Evolutionary conservation across 2,113 vertebrate species (phyloP), one percentile per base, ranked within the genome.

Genomic region (Pituophis catenifer): DNA sequence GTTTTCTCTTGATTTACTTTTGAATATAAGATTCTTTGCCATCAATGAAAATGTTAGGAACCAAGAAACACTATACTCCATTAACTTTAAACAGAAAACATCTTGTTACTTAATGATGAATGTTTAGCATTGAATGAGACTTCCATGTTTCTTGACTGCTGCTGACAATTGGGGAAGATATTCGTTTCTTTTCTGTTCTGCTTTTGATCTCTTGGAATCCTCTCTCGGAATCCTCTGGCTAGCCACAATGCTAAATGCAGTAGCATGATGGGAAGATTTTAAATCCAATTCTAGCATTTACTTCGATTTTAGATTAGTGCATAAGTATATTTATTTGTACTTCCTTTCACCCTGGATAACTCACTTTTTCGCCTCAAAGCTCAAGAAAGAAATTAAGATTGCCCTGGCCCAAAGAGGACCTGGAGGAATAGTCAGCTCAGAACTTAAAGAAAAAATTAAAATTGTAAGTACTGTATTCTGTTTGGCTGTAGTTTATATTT

Each of bases 371-470:
- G 70, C 15, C 26, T 29, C 59, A 33, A 93, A 99, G 98, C 96
- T 99, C 94, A 98, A 98, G 92, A 97, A 98, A 59, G 97, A 98
- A 54, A 96, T 99, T 91, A 97, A 96, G 88, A 96, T 97, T 53
- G 96, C 95, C 70, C 98, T 99, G 92, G 93, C 98, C 65, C 97
- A 98, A 58, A 98, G 97, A 93, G 98, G 98, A 95, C 97, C 98
- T 10, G 98, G 98, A 90, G 98, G 98, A 33, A 98, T 97, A 17
- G 95, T 99, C 38, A 97, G 96, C 96, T 96, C 96, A 52, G 98
- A 98, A 62, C 96, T 99, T 75, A 99, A 99, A 93, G 96, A 97
- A 65, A 98, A 98, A 91, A 97, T 99, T 54, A 97, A 89, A 90
- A 97, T 96, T 97, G 99, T 99, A 95, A 97, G 97, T 96, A n/a